Evolutionary conservation across 1,140 invertebrate genomes (phyloP), one percentile per base, ranked within the genome.

Genomic region (Andrena cerasifolii): DNA sequence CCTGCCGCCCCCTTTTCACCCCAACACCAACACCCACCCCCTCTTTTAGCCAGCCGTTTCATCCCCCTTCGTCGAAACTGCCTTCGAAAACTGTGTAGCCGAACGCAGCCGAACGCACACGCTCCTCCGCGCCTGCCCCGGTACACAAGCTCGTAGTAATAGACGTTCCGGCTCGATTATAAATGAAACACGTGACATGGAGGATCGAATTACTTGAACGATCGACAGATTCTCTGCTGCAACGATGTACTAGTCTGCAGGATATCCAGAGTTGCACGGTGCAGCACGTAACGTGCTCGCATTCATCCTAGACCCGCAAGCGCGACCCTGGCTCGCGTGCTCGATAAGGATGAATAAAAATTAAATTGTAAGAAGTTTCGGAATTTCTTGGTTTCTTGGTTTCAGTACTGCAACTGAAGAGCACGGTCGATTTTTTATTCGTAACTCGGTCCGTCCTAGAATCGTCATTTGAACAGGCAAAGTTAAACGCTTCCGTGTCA

Each of bases 151-250:
- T 51, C 45, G 47, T 51, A 62, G 28, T 87, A 88, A 87, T 87
- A 88, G 86, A 82, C 85, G 80, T 85, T 83, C 77, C 79, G 76
- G 56, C 36, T 54, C 76, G 84, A 88, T 87, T 89, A 82, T 85
- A 86, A 88, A 88, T 86, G 76, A 88, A 84, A 84, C 75, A 66
- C 65, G 58, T 61, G 58, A 62, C 58, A 51, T 26, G 66, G 31
- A 54, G 31, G 51, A 83, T 84, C 77, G 66, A 79, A 83, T 83
- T 84, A 72, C 77, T 75, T 67, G 54, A 43, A 65, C 73, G 67
- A 49, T 72, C 74, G 66, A 16, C 58, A 43, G 40, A 65, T 45
- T 53, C 58, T 31, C 53, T 51, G 61, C 56, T 47, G 54, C 33
- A 54, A 66, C 36, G 65, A 76, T 24, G 63, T 47, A 24, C 40